Percentiles rank a stretch among this genome's conserved stretches.
Conservation (phyloP, 2,113 vertebrate genomes). For the Leptobrachium ailaonicum region DNA sequence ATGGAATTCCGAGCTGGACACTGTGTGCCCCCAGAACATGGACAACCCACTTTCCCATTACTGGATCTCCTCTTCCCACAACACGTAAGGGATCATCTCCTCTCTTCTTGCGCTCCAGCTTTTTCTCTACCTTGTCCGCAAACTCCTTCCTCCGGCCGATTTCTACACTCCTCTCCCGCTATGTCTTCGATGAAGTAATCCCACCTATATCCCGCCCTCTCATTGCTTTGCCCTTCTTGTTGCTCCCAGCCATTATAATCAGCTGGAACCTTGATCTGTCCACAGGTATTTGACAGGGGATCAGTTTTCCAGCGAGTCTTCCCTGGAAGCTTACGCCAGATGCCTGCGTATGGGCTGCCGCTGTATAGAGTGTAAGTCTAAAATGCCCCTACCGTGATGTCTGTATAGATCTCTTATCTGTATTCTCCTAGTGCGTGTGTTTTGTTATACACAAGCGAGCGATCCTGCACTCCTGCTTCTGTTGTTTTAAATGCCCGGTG, state of each 20-base stretch:
- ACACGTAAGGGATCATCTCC: constrained; percentile 81
- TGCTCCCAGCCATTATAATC: no score
- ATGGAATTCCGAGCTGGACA: constrained; percentile 86
- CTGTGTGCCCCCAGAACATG: constrained; percentile 87
- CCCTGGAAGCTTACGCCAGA: constrained; percentile 93
- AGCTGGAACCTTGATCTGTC: background rate
- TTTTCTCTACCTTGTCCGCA: background rate
- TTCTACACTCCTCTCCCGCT: background rate
- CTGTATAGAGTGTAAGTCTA: constrained; percentile 88
- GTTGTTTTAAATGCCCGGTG: no score
- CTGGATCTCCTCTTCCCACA: constrained; percentile 98
- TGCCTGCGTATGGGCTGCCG: constrained; percentile 96
- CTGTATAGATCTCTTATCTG: no score
- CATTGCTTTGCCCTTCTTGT: no score
- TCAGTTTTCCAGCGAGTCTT: constrained; percentile 97
- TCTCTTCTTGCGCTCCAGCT: background rate
- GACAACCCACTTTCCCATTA: constrained; percentile 97
- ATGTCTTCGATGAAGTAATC: background rate
- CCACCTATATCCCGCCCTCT: background rate
- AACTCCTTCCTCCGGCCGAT: accelerated
- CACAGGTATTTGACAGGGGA: constrained; percentile 95
- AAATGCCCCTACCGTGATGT: background rate
- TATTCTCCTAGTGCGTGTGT: no score
- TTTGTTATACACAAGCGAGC: no score
- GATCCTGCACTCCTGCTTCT: no score